Evolutionary conservation across 2,113 vertebrate species (phyloP), one percentile per base, ranked within the genome.

Genomic region (Chloroceryle aenea): DNA sequence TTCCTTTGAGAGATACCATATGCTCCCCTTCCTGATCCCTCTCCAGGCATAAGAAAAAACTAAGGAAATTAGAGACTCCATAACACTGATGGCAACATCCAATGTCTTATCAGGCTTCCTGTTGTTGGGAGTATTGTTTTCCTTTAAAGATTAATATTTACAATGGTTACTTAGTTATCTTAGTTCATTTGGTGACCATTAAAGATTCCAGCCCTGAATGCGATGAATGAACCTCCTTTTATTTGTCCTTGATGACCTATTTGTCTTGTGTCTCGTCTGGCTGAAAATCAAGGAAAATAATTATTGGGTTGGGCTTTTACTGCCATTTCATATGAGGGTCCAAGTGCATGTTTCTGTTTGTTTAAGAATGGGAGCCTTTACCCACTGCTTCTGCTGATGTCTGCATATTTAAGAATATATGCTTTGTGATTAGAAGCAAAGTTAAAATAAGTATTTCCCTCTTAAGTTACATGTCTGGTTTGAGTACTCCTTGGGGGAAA

Each of bases 141-240:
- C 96, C 96, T 96, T 97, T 96, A 97, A 95, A 95, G 95, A 96
- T 97, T 96, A 96, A 94, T 97, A 96, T 96, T 97, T 97, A 96
- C 95, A 96, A 96, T 95, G 93, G 89, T 97, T 96, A 96, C 95
- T 97, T 84, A 95, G 96, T 97, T 97, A 96, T 96, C 94, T 95
- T 87, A 87, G 92, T 97, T 96, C 97, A 95, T 95, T 93, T 91
- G 95, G 92, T 97, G 95, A 78, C 96, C 58, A 96, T 96, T 96
- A 96, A 96, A 90, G 88, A 96, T 97, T 93, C 90, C 92, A 95
- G 92, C 63, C 86, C 83, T 92, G 86, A 96, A 93, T 92, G 43
- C 86, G 32, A 96, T 97, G 95, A 97, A 96, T 96, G 93, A 96
- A 95, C 86, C 90, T 97, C 83, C 76, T 96, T 97, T 96, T 97